Evolutionary conservation across 92 coral and sea anemone species (phyloP).

Genomic region (Pocillopora grandis): DNA sequence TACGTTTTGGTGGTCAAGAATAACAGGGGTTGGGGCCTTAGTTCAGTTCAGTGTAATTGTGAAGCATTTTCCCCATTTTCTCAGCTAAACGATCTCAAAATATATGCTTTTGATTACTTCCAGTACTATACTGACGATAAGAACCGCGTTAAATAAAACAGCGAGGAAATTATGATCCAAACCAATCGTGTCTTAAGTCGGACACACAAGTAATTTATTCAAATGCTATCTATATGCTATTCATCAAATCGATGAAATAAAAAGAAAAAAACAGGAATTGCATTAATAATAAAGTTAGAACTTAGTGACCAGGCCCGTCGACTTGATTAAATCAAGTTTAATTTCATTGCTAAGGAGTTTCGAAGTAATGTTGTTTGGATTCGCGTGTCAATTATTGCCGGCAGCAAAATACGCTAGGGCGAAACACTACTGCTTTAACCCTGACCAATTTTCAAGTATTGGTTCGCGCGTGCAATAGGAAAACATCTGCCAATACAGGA

Average conservation of each 20-base stretch:
- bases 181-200: not conserved
- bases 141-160: too few relatives aligned
- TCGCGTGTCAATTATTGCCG: conserved; percentile 30
- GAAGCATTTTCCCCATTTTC: too few relatives aligned
- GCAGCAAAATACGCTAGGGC: conserved; percentile 13
- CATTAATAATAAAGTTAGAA: not conserved
- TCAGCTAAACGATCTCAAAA: too few relatives aligned
- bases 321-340: not conserved
- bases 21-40: too few relatives aligned
- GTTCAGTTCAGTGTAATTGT: too few relatives aligned
- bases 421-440: not conserved
- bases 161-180: not conserved
- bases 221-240: too few relatives aligned
- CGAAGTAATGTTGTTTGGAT: not conserved
- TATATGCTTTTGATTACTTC: too few relatives aligned
- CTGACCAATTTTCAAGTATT: conserved; percentile 1
- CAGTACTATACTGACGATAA: too few relatives aligned
- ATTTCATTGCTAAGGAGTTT: not conserved
- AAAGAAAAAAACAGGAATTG: not conserved
- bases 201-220: too few relatives aligned
- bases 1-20: too few relatives aligned
- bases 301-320: conserved; percentile 8
- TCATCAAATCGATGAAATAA: too few relatives aligned
- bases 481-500: conserved; percentile 33
- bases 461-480: conserved; percentile 12